Evolutionary conservation across 2,888 invertebrate genomes (phyloP), one percentile per base, ranked within the genome.

Genomic region (Leptura quadrifasciata): DNA sequence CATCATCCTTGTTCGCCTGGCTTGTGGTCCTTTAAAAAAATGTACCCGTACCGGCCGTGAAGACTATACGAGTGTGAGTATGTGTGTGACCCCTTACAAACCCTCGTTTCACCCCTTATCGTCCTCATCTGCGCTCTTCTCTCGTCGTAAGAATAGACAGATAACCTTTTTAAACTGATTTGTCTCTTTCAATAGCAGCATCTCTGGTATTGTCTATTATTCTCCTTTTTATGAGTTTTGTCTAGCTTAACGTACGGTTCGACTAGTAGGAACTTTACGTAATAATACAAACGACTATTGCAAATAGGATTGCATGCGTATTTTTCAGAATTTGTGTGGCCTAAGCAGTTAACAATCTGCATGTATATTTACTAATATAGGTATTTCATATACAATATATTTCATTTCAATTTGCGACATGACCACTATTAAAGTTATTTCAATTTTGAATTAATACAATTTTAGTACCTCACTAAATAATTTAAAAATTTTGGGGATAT

Each of bases 141-240:
- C 69, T 75, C 75, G 78, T 76, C 76, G 79, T 73, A 79, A 83
- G 83, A 83, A 83, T 83, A 83, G 82, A 80, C 81, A 84, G 85
- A 85, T 85, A 85, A 85, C 84, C 85, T 85, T 85, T 85, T 84
- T 81, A 83, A 85, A 84, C 84, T 84, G 85, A 85, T 84, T 85
- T 85, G 85, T 85, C 85, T 85, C 77, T 83, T 84, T 84, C 83
- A 85, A 84, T 85, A 81, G 83, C 83, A 84, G 83, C 84, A 80
- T 76, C 82, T 77, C 79, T 71, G 80, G 78, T 76, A 84, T 85
- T 82, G 83, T 84, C 76, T 78, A 78, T 80, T 79, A 79, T 81
- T 79, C 79, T 71, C 74, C 76, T 83, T 81, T 81, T 80, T 63
- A 65, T 24, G 57, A 72, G 68, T 81, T 80, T 82, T 82, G 78